These are phyloP conservation scores for Achatina immaculata DNA, from an alignment of 1,140 invertebrate species.

Conservation along the genomic window DNA sequence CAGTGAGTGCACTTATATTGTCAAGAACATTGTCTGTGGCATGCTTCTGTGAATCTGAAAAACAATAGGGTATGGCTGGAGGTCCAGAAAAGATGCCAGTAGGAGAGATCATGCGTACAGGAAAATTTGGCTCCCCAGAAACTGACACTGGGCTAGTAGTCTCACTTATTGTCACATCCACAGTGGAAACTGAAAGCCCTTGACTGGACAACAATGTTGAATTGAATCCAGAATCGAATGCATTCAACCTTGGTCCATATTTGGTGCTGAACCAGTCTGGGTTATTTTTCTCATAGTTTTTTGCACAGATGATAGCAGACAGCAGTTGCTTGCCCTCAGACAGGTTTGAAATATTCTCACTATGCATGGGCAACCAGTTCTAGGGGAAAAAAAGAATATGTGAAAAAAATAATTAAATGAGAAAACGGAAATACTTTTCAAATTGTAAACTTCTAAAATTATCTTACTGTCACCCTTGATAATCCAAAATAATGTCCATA, in stretches of 20 bases:
- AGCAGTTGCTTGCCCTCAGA: not conserved
- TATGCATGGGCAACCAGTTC: not conserved
- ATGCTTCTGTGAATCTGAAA: too few relatives aligned
- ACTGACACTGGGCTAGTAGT: too few relatives aligned
- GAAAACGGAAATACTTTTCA: not conserved
- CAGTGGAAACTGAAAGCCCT: not conserved
- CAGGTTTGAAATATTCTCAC: not conserved
- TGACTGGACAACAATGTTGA: not conserved
- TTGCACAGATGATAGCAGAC: not conserved
- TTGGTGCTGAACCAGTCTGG: not conserved
- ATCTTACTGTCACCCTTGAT: not conserved
- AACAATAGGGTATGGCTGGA: too few relatives aligned
- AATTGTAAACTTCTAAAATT: not conserved
- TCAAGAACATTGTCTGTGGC: too few relatives aligned
- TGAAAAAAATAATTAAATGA: not conserved
- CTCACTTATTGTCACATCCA: not conserved
- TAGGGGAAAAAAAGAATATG: not conserved
- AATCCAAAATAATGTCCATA: not conserved
- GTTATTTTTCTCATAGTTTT: too few relatives aligned
- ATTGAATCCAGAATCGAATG: not conserved
- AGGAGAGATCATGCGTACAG: not conserved
- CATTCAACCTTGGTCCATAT: not conserved
- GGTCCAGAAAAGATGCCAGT: too few relatives aligned
- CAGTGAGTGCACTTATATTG: too few relatives aligned
- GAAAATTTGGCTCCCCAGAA: too few relatives aligned